Evolutionary conservation across 92 coral and sea anemone species (phyloP), one percentile per base, ranked within the genome.

Genomic region (Umimayanthus kanabou): DNA sequence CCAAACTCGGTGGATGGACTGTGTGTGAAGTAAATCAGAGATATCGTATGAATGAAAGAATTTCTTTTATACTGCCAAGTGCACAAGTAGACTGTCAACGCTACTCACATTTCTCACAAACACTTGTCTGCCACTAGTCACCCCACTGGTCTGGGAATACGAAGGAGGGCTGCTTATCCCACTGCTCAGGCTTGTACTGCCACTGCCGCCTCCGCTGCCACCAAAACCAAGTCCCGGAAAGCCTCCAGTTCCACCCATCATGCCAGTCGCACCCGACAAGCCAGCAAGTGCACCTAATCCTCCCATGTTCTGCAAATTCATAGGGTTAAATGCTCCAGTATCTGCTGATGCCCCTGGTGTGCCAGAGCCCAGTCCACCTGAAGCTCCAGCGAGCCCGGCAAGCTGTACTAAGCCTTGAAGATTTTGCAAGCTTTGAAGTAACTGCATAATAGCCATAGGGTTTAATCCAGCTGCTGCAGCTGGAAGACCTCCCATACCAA

Each of bases 91-190:
- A 61, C 25, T 47, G 11, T 9, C 9, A 20, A 6, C 10, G 11
- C 13, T 55, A 96, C 99, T 93, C 88, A 97, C 99, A 91, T 97
- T 97, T 80, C 99, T 93, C 47, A 97, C 99, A 93, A 97, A 97
- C 37, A 97, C 94, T 85, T 97, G 99, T 75, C 92, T 91, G 20
- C 98, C 94, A 58, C 93, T 87, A 53, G 90, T 91, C 74, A 81
- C 71, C 76, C 76, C 86, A 39, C 84, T 90, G 87, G 76, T 88
- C 15, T 39, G 92, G 39, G 82, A 89, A 75, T 66, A 67, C 23
- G 67, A 42, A 30, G 88, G 43, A 2, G 53, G 64, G 40, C 83
- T 49, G 18, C 55, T 81, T 74, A 79, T 69, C 22, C 76, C 76
- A 20, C 82, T n/a, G 33, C 47, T 71, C 78, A 61, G 5, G 4